A percentile compares a stretch with the other conserved stretches of the same genome.
Conservation (phyloP, 2,888 invertebrate species). For the Melanostoma mellinum region DNA sequence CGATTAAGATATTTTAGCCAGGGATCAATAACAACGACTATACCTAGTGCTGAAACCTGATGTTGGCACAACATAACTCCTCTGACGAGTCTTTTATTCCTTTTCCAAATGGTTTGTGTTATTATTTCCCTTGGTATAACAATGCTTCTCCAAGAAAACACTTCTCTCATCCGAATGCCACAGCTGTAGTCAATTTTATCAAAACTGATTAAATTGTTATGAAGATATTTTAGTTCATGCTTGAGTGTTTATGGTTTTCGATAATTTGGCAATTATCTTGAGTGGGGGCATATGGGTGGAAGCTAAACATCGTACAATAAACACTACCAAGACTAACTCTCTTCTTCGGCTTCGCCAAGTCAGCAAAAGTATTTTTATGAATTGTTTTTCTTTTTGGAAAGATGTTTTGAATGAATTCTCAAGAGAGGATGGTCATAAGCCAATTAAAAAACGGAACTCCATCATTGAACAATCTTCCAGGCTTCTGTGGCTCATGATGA, state of each 20-base stretch:
- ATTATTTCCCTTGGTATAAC: constrained; percentile 14
- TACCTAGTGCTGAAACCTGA: constrained; percentile 31
- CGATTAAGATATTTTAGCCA: constrained; percentile 60
- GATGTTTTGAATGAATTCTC: too few relatives aligned
- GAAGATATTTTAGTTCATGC: constrained; percentile 39
- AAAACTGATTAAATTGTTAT: constrained; percentile 53
- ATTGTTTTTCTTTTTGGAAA: too few relatives aligned
- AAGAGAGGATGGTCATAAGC: too few relatives aligned
- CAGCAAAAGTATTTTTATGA: too few relatives aligned
- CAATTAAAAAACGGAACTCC: too few relatives aligned
- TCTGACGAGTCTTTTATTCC: constrained; percentile 33
- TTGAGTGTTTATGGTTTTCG: background rate
- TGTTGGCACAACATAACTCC: constrained; percentile 33
- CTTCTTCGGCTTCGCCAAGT: too few relatives aligned
- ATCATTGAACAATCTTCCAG: too few relatives aligned
- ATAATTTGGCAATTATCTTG: too few relatives aligned
- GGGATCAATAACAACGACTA: background rate
- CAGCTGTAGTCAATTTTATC: constrained; percentile 48
- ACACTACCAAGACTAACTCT: too few relatives aligned
- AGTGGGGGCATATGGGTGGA: too few relatives aligned
- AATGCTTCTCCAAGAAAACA: constrained; percentile 11
- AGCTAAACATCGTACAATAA: too few relatives aligned
- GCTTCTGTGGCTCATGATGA: too few relatives aligned
- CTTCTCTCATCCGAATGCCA: constrained; percentile 20
- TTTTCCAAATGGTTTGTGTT: constrained; percentile 22